Percentiles rank a stretch among this genome's conserved stretches.
phyloP scores from a whole-genome alignment of 2,888 invertebrate species.

The Euzophera pinguis region DNA sequence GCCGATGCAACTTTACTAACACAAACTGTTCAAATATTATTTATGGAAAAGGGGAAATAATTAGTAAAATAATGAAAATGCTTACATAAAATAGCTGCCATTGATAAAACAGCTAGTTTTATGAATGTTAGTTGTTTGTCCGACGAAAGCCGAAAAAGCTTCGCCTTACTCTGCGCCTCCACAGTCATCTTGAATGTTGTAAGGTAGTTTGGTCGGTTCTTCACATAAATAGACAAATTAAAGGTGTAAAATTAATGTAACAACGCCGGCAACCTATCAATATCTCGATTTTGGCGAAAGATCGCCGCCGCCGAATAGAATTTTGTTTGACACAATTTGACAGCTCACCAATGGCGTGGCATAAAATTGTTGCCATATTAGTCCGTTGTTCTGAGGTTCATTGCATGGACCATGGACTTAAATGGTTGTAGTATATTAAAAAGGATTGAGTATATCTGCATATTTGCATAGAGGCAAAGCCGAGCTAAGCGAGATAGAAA shows the following conservation, averaged over 20 bases:
- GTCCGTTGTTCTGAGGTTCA: no score
- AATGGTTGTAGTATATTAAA: no score
- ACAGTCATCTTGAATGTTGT: slow-evolving; percentile 53
- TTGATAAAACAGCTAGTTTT: slow-evolving; percentile 91
- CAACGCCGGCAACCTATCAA: slow-evolving; percentile 67
- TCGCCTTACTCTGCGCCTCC: slow-evolving; percentile 57
- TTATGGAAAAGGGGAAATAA: no score
- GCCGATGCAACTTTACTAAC: slow-evolving; percentile 13
- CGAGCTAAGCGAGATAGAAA: no score
- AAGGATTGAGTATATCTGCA: no score
- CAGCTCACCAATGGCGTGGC: slow-evolving; percentile 61
- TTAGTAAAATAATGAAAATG: slow-evolving; percentile 30
- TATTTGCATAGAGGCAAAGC: no score
- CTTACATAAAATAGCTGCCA: slow-evolving; percentile 96
- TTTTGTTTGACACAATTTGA: slow-evolving; percentile 32
- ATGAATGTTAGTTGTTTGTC: slow-evolving; percentile 77
- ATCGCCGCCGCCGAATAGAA: slow-evolving; percentile 29
- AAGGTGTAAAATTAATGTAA: slow-evolving; percentile 23
- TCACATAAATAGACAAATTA: slow-evolving; percentile 32
- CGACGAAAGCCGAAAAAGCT: slow-evolving; percentile 63
- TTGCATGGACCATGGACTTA: no score
- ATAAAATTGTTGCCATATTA: slow-evolving; percentile 34
- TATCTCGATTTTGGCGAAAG: slow-evolving; percentile 28
- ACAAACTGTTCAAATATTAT: not conserved
- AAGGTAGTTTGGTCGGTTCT: slow-evolving; percentile 21